phyloP scores from a whole-genome alignment of 2,113 vertebrate genomes.

The Oryzias celebensis region DNA sequence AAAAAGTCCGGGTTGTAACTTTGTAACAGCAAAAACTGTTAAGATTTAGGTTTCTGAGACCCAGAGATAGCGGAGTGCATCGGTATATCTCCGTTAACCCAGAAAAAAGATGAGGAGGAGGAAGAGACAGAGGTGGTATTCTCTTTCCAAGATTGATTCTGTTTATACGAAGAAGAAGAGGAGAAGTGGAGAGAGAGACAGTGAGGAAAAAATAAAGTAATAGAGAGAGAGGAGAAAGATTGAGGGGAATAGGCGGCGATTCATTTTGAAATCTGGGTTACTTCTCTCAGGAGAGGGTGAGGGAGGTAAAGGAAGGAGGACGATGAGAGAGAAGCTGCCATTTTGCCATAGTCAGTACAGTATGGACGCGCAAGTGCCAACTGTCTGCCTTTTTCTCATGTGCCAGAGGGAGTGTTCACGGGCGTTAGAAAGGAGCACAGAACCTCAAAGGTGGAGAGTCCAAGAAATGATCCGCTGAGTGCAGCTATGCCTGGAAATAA shows the following conservation, averaged over 20 bases:
- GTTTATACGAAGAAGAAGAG: conserved; percentile 68
- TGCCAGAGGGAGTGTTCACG: conserved; percentile 22
- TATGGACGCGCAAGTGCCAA: conserved; percentile 42
- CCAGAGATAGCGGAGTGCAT: conserved; percentile 54
- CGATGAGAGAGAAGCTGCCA: conserved; percentile 61
- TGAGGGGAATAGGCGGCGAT: conserved; percentile 73
- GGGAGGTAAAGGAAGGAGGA: conserved; percentile 66
- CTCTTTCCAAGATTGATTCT: conserved; percentile 81
- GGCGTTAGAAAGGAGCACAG: conserved; percentile 30
- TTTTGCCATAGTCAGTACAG: conserved; percentile 63
- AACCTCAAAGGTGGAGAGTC: background rate
- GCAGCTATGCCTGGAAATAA: conserved; percentile 20
- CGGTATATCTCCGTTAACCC: conserved; percentile 69
- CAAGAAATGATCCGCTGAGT: conserved; percentile 12
- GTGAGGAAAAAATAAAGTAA: conserved; percentile 37
- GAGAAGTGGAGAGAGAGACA: conserved; percentile 44
- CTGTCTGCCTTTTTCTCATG: conserved; percentile 46
- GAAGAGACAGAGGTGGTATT: conserved; percentile 72
- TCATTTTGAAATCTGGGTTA: conserved; percentile 85
- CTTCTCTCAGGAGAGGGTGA: conserved; percentile 78
- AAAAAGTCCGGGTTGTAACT: conserved; percentile 6
- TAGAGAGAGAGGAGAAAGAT: conserved; percentile 57
- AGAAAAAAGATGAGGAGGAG: conserved; percentile 71
- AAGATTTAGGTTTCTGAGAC: conserved; percentile 70
- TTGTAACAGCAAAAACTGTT: conserved; percentile 16